Percentiles rank a stretch among this genome's conserved stretches.
Evolutionary conservation across 1,140 invertebrate species (phyloP).

Genomic region (Rhopalosiphum padi): DNA sequence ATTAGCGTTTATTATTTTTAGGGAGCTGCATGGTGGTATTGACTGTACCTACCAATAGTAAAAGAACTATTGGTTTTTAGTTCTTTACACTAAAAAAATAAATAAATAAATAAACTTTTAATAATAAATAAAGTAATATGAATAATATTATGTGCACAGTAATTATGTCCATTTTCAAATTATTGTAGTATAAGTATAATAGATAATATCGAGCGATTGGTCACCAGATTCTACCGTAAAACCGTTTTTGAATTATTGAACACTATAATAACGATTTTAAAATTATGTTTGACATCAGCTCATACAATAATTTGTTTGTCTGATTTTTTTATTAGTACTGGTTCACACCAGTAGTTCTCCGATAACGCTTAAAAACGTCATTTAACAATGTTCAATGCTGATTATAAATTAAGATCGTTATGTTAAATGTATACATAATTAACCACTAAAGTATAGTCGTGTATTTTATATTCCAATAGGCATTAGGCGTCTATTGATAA

Average conservation of each 20-base stretch:
- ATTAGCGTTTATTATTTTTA: neutral
- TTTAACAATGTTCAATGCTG: neutral
- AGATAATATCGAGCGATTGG: neutral
- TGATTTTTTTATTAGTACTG: too few relatives aligned
- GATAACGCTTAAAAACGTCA: too few relatives aligned
- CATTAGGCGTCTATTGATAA: neutral
- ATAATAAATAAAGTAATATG: too few relatives aligned
- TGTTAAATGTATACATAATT: neutral
- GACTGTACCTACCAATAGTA: too few relatives aligned
- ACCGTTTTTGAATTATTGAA: neutral
- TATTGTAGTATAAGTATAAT: neutral
- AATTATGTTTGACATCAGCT: too few relatives aligned
- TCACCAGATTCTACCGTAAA: neutral
- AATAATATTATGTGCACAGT: too few relatives aligned
- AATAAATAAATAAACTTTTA: too few relatives aligned
- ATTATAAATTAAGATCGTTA: neutral
- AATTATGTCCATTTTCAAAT: too few relatives aligned
- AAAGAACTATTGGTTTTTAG: neutral
- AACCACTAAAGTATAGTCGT: neutral
- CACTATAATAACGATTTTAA: too few relatives aligned
- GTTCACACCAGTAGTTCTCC: too few relatives aligned
- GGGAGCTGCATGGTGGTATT: neutral
- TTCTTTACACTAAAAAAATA: neutral
- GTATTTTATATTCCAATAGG: neutral
- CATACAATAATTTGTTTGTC: too few relatives aligned